Evolutionary conservation across 2,888 invertebrate genomes (phyloP), one percentile per base, ranked within the genome.

Genomic region (Danaus chrysippus): DNA sequence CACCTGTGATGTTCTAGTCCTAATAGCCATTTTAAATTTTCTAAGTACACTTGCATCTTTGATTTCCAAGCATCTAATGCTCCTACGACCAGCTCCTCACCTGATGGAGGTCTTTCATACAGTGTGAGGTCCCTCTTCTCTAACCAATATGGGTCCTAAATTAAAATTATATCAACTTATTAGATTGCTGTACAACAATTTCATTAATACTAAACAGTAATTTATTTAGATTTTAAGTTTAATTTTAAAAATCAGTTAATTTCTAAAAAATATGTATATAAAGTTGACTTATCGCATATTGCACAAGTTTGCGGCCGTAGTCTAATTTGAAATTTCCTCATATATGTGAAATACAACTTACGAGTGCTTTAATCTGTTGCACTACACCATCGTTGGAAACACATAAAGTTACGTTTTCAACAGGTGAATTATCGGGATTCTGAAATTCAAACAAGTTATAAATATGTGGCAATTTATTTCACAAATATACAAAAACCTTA

Each of bases 1-100:
- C 78, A 95, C 94, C 91, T 93, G 75, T 94, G 92, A 83, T 95
- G 94, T 59, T 93, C 92, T 64, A 95, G 83, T 61, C 89, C 84
- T 1, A 96, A 84, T 19, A 97, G 79, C 93, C 94, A 94, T 64
- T 93, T 92, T 13, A 96, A 82, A 79, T 96, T 95, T 59, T 92
- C 92, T 62, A 92, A 86, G 62, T 94, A 94, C 42, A 87, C 91
- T 42, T 88, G 85, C 73, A 93, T 92, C 63, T 92, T 89, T 66
- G 92, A 92, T 44, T 93, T 83, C 96, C 96, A 97, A 23, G 94
- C 92, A 61, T 93, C 92, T 1, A 93, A 86, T 0, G 93, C 93
- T 0, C 92, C 89, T 2, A 92, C 78, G 63, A 92, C 90, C 0
- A 84, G 67, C 1, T 88, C 86, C 63, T 90, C 90, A 2, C 87